Evolutionary conservation across 2,888 invertebrate species (phyloP), one percentile per base, ranked within the genome.

Genomic region (Chydorus sphaericus): DNA sequence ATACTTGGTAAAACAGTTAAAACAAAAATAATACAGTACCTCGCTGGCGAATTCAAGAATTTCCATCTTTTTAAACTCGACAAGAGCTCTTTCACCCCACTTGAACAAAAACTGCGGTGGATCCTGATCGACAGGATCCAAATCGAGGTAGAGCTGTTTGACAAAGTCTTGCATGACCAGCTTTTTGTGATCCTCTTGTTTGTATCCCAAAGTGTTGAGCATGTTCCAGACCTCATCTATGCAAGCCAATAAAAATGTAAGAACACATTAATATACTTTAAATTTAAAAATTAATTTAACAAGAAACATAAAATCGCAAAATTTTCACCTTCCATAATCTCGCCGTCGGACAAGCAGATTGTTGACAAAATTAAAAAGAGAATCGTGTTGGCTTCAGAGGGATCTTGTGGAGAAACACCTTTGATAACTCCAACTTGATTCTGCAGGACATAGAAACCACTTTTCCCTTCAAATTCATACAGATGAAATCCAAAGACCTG

Each of bases 141-240:
- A 10, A 14, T 31, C 26, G 26, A 52, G 20, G 11, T 52, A 52
- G 4, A 33, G 36, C 37, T 52, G 52, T 1, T 18, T 28, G 14
- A 33, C 36, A 23, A 52, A 52, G n/a, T 52, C 52, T 7, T 36
- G 11, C 11, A 26, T 52, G 10, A 52, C n/a, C 4, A 52, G 18
- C 20, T 52, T 52, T 37, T 52, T 52, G 8, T 52, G 20, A 6
- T 52, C 37, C 14, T 31, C 36, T 31, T 11, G 8, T 44, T 44
- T 30, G 23, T 33, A 55, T 29, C 49, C 55, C 8, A 36, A 14
- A 10, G 23, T 55, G 29, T 49, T 30, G 2, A 55, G 33, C 48
- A 55, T 31, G 26, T 23, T 48, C 49, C 48, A 33, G 2, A 55
- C n/a, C 11, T 55, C 55, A 26, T 48, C 55, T 55, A 48, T 10